These are phyloP conservation scores for Ophthalmolycus amberensis DNA, from an alignment of 2,113 vertebrate species.

Conservation along the genomic window DNA sequence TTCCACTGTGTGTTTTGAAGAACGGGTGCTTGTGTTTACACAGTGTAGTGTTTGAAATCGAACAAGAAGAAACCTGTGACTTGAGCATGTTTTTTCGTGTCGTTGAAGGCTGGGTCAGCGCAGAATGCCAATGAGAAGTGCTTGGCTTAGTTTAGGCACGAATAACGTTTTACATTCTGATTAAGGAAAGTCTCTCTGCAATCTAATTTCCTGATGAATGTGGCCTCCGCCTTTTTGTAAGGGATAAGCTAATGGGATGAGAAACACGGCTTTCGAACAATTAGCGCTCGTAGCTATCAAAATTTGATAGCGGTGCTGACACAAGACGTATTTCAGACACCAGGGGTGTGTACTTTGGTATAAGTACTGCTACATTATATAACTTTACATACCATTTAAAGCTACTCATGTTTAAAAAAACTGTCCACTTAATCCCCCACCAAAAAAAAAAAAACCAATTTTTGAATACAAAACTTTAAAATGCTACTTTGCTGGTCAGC, in stretches of 20 bases:
- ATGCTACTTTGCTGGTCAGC: not conserved
- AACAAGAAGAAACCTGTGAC: not conserved
- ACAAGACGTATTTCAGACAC: not conserved
- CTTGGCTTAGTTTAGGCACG: conserved; percentile 16
- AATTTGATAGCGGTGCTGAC: conserved; percentile 14
- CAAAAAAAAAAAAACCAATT: too few relatives aligned
- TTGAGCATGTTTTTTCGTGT: conserved; percentile 7
- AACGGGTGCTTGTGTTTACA: not conserved
- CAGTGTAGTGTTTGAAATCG: not conserved
- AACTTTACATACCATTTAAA: too few relatives aligned
- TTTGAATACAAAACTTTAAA: not conserved
- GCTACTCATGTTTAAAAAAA: too few relatives aligned
- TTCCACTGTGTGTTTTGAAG: not conserved
- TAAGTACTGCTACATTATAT: too few relatives aligned
- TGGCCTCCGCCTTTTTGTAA: conserved; percentile 29
- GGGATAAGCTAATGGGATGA: conserved; percentile 52
- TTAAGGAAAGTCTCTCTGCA: conserved; percentile 44
- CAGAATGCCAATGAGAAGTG: conserved; percentile 40
- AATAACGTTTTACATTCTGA: conserved; percentile 42
- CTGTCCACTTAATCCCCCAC: too few relatives aligned
- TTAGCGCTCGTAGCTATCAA: conserved; percentile 41
- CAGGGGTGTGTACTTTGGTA: too few relatives aligned
- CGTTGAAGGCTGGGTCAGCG: not conserved
- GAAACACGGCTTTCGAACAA: conserved; percentile 45
- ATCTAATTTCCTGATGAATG: conserved; percentile 58